phyloP scores from a whole-genome alignment of 2,797 vertebrate species.

The Galago senegalensis region DNA sequence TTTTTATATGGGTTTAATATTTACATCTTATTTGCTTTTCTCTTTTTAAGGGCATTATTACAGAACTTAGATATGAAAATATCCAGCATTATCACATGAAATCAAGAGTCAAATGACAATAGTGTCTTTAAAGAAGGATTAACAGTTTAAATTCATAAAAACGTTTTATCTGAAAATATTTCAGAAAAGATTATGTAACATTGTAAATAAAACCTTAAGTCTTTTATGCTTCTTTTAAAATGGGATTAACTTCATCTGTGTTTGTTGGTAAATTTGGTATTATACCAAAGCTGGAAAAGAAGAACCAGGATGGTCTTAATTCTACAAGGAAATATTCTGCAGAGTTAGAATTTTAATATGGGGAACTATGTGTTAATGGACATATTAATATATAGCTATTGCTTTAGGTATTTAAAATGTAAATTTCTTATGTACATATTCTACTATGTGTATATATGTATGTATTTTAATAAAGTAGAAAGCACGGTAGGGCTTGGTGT shows the following conservation, averaged over 20 bases:
- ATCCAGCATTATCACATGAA: background rate
- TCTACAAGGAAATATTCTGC: background rate
- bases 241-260: background rate
- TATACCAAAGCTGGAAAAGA: conserved; percentile 25
- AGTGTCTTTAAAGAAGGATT: conserved; percentile 31
- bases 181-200: background rate
- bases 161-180: conserved; percentile 41
- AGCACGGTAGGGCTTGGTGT: background rate
- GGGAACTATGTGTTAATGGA: background rate
- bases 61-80: conserved; percentile 55
- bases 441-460: background rate
- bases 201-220: conserved; percentile 12
- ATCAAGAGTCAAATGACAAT: background rate
- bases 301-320: conserved; percentile 12
- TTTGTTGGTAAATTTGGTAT: background rate
- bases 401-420: conserved; percentile 67
- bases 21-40: conserved; percentile 48
- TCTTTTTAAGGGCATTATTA: conserved; percentile 37
- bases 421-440: background rate
- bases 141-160: conserved; percentile 56
- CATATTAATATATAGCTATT: conserved; percentile 6
- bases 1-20: background rate
- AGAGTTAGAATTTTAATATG: conserved; percentile 55
- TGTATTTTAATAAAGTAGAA: conserved; percentile 3
- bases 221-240: conserved; percentile 31